Percentiles rank a stretch among this genome's conserved stretches.
Conservation (phyloP, 2,797 vertebrate species). For the Acomys russatus region DNA sequence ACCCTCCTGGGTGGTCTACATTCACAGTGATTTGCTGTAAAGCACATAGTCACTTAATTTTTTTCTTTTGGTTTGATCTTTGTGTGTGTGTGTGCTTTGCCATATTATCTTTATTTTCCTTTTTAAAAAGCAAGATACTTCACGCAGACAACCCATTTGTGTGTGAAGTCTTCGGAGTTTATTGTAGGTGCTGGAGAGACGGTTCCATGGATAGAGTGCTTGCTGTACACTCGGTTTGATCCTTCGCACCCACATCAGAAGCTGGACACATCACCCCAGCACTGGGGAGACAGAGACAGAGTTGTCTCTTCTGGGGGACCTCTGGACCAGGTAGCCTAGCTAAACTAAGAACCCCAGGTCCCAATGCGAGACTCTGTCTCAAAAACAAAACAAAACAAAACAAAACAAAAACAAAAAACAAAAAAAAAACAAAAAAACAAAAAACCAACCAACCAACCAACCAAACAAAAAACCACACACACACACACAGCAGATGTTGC, state of each 20-base stretch:
- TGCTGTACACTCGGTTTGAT: not conserved
- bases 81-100: too few species aligned
- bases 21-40: accelerated
- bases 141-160: not conserved
- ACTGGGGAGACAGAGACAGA: not conserved
- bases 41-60: not conserved
- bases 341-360: not conserved
- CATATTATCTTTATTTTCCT: not conserved
- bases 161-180: not conserved
- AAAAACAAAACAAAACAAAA: too few species aligned
- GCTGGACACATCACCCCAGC: not conserved
- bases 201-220: not conserved
- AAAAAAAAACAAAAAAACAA: not conserved
- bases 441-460: too few species aligned
- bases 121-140: not conserved
- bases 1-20: accelerated
- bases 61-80: not conserved
- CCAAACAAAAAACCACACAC: too few species aligned
- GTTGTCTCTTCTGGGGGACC: not conserved
- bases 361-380: not conserved
- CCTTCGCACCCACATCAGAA: not conserved
- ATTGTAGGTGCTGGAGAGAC: not conserved
- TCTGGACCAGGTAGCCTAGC: not conserved
- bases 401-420: too few species aligned
- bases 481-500: not conserved